Evolutionary conservation across 2,113 vertebrate species (phyloP).

Genomic region (Ahaetulla prasina): DNA sequence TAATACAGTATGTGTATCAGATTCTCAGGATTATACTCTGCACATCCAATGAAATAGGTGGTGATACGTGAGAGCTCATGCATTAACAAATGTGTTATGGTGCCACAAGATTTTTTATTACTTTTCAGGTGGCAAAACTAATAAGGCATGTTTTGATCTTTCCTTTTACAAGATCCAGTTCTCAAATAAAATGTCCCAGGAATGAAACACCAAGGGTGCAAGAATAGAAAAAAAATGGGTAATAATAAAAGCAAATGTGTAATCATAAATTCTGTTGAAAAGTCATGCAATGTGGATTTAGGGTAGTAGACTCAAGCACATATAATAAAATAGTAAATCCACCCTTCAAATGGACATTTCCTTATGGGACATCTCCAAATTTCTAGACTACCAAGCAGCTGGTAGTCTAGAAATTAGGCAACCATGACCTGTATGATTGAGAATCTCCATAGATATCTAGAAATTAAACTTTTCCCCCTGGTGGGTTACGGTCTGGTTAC

Average conservation of each 20-base stretch:
- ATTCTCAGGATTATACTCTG: neutral
- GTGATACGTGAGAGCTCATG: neutral
- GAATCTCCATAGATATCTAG: neutral
- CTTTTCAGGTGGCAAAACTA: neutral
- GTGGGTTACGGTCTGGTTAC: neutral
- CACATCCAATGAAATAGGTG: neutral
- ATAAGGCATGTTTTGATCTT: neutral
- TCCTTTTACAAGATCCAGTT: neutral
- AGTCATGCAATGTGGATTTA: neutral
- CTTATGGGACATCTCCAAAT: neutral
- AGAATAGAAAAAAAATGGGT: neutral
- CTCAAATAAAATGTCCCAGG: neutral
- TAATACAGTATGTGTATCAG: neutral
- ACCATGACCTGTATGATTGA: neutral
- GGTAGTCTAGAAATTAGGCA: neutral
- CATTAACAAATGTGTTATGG: neutral
- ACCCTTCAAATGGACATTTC: neutral
- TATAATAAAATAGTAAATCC: neutral
- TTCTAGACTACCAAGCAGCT: neutral
- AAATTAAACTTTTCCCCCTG: neutral
- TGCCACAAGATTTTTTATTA: neutral
- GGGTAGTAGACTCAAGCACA: neutral
- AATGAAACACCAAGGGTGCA: neutral
- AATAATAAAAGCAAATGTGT: neutral
- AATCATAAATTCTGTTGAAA: neutral